Conservation (phyloP, 1,140 invertebrate genomes). For the Lepidostoma basale region DNA sequence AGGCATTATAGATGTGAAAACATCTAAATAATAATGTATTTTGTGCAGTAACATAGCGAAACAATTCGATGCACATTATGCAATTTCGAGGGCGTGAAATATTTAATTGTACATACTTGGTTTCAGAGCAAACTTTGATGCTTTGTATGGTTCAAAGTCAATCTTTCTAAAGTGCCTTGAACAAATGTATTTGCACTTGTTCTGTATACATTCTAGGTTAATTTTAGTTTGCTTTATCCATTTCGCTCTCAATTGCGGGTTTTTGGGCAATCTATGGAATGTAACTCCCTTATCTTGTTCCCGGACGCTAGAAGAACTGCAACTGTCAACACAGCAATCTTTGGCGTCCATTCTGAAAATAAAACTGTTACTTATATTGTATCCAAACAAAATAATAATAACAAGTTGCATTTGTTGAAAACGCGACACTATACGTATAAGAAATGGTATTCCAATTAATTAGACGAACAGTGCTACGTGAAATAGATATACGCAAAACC, state of each 20-base stretch:
- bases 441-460: too few relatives aligned
- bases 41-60: too few relatives aligned
- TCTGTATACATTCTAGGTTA: constrained; percentile 57
- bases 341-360: constrained; percentile 38
- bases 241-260: constrained; percentile 52
- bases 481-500: too few relatives aligned
- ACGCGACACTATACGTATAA: too few relatives aligned
- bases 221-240: constrained; percentile 61
- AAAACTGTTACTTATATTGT: not conserved
- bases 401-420: not conserved
- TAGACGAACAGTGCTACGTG: too few relatives aligned
- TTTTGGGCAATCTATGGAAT: constrained; percentile 63
- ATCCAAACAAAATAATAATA: not conserved
- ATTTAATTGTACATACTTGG: constrained; percentile 55
- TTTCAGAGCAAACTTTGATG: constrained; percentile 52
- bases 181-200: constrained; percentile 65
- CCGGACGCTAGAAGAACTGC: constrained; percentile 51
- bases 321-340: constrained; percentile 51
- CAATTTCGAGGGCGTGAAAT: too few relatives aligned
- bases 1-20: too few relatives aligned
- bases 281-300: constrained; percentile 60
- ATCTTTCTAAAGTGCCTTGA: constrained; percentile 67
- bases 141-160: constrained; percentile 62
- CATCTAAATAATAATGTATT: too few relatives aligned
- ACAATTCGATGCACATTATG: too few relatives aligned